Conservation (phyloP, 2,888 invertebrate genomes). For the Eremobia ochroleuca region DNA sequence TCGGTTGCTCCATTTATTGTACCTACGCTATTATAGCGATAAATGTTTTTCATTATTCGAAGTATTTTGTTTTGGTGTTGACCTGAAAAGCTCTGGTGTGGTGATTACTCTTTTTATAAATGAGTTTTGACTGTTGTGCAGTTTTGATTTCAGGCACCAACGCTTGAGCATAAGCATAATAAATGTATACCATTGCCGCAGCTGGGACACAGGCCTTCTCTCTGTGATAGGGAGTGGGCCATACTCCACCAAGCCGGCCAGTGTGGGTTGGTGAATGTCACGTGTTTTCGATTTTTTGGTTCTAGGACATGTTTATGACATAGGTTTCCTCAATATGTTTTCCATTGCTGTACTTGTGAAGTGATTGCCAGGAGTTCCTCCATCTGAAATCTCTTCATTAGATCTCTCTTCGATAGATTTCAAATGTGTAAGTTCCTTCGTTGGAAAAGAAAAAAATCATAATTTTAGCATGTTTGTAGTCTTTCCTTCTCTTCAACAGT, state of each 20-base stretch:
- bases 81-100: constrained; percentile 7
- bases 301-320: no score
- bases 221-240: no score
- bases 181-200: background rate
- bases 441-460: background rate
- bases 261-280: background rate
- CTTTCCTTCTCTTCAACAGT: background rate
- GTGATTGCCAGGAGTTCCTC: no score
- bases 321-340: no score
- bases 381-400: background rate
- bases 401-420: background rate
- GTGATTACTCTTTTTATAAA: background rate
- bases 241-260: background rate
- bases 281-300: background rate
- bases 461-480: background rate
- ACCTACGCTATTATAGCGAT: constrained; percentile 34
- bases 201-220: no score
- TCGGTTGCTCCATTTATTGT: constrained; percentile 39
- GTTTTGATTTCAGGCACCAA: background rate
- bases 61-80: constrained; percentile 29
- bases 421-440: background rate
- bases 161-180: background rate
- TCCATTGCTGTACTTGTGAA: background rate
- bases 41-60: constrained; percentile 33
- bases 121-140: background rate